Percentiles rank a stretch among this genome's conserved stretches.
These are phyloP conservation scores for Arge pagana DNA, from an alignment of 2,888 invertebrate genomes.

Conservation along the genomic window DNA sequence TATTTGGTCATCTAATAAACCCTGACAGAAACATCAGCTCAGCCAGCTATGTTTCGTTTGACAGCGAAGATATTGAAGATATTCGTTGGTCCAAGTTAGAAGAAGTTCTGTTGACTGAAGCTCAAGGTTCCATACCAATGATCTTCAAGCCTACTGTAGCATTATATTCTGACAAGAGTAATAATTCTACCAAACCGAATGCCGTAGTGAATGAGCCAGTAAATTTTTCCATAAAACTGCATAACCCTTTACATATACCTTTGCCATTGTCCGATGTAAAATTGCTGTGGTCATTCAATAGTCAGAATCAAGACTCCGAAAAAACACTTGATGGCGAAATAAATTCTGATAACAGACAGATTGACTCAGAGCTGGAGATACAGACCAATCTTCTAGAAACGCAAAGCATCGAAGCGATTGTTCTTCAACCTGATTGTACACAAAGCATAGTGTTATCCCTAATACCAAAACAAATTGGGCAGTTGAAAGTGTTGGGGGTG, in stretches of 20 bases:
- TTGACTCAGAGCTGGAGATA: constrained; percentile 52
- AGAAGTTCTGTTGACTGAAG: constrained; percentile 75
- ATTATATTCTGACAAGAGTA: constrained; percentile 71
- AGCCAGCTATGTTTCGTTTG: constrained; percentile 48
- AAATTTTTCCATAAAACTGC: constrained; percentile 74
- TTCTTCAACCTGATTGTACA: constrained; percentile 65
- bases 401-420: constrained; percentile 62
- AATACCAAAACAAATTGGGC: constrained; percentile 75
- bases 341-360: constrained; percentile 55
- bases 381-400: constrained; percentile 62
- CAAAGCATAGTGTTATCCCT: constrained; percentile 72
- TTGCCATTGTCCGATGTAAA: constrained; percentile 72
- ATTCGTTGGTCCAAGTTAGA: constrained; percentile 75
- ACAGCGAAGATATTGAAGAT: constrained; percentile 56
- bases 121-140: constrained; percentile 70
- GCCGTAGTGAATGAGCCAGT: constrained; percentile 83
- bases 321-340: constrained; percentile 57
- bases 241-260: constrained; percentile 76
- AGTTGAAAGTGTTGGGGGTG: constrained; percentile 74
- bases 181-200: constrained; percentile 69
- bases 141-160: constrained; percentile 80
- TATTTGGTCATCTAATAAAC: constrained; percentile 67
- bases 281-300: constrained; percentile 72
- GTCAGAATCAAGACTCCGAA: constrained; percentile 56
- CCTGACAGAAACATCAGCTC: constrained; percentile 59